Evolutionary conservation across 1,140 invertebrate species (phyloP), one percentile per base, ranked within the genome.

Genomic region (Musca vetustissima): DNA sequence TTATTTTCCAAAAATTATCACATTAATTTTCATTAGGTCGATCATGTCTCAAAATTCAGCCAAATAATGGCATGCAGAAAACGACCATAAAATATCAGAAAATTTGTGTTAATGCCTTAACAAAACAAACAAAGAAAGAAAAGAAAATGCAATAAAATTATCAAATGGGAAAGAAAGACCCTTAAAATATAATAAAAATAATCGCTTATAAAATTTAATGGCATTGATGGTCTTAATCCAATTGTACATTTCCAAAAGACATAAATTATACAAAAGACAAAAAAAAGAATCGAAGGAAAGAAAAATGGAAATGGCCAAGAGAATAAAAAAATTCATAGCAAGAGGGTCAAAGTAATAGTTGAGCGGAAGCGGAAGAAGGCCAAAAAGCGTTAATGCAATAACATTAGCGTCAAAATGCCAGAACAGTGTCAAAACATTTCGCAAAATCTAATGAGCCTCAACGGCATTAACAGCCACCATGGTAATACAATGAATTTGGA

Each of bases 381-480:
- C 17, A 61, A 61, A n/a, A 61, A 61, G 2, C 32, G 57, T 61
- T 61, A 61, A 61, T 61, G 57, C 57, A 61, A 61, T 61, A 61
- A 48, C 64, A 65, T 65, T 65, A 65, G 48, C 64, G 47, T 65
- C 64, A 50, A 65, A 65, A 65, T 49, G 64, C 48, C 64, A 49
- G 24, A 22, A 36, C 69, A 64, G 72, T 66, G 70, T 66, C 69
- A 73, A 79, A 76, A 65, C 76, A 79, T 77, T 79, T 75, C 75
- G 77, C 77, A 77, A 76, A 43, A 77, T 79, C 76, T 79, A 79
- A 79, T 79, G 77, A 79, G 77, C 77, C 77, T 76, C 72, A 72
- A 76, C 77, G 77, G 77, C 77, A 78, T 78, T 75, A 77, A 75
- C 73, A 43, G 36, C 36, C 11, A n/a, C n/a, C n/a, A 43, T 13